phyloP scores from a whole-genome alignment of 2,113 vertebrate species.

The Podarcis muralis region DNA sequence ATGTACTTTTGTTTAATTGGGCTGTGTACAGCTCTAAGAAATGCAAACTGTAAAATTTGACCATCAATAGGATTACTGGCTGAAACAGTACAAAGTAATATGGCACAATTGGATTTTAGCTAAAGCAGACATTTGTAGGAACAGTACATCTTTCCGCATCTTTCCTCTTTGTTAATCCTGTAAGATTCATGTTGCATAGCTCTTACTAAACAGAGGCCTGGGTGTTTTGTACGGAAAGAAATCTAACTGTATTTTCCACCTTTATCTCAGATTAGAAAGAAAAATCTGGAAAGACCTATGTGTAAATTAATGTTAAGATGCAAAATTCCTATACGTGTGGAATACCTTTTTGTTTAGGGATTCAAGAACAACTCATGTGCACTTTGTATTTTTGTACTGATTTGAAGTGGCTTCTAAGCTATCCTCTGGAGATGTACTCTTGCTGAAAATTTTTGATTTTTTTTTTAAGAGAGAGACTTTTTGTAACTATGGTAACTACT shows the following conservation, averaged over 20 bases:
- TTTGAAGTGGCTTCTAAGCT: neutral
- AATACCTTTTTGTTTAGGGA: neutral
- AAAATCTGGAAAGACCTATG: slow-evolving; percentile 7
- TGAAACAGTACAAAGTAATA: neutral
- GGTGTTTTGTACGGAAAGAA: neutral
- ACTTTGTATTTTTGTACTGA: neutral
- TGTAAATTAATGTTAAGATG: neutral
- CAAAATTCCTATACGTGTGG: neutral
- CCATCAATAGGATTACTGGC: neutral
- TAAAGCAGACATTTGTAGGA: neutral
- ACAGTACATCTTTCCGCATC: neutral
- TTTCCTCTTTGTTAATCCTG: neutral
- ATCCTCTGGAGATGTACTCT: neutral
- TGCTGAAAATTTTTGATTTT: neutral
- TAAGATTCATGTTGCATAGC: neutral
- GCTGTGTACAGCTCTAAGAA: neutral
- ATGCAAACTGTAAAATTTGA: neutral
- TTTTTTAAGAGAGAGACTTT: slow-evolving; percentile 44
- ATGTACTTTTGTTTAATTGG: neutral
- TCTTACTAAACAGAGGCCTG: neutral
- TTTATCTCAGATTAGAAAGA: slow-evolving; percentile 16
- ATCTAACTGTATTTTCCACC: neutral
- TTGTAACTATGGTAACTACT: slow-evolving; percentile 49
- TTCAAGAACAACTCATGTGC: neutral
- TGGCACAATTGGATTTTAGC: neutral